Base-by-base conservation (phyloP, 2,888 invertebrate species). In the Drosophila differens region DNA sequence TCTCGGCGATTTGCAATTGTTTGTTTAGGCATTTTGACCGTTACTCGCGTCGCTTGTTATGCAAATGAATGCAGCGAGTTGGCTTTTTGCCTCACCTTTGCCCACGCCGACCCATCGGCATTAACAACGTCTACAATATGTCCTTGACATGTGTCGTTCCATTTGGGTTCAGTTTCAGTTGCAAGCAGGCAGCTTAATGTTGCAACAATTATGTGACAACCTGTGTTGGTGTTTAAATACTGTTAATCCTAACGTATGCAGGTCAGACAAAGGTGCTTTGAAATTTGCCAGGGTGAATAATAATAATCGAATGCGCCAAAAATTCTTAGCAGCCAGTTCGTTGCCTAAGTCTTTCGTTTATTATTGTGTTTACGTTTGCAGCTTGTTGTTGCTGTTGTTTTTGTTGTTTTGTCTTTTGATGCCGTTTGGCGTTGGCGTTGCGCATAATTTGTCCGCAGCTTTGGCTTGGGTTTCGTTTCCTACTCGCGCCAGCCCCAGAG, bases 401-500 rank as follows among this genome's bases (percentile, higher is more conserved):
- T 12, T 44, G 16, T 51, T 51, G 28, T 10, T 28, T 51, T 30
- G 51, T 44, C 25, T 47, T 47, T 25, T 47, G 9, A 47, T 30
- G 57, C 28, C 32, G 32, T 41, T 60, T 52, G 37, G 70, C 69
- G 73, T 80, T 67, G 79, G 74, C 76, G 74, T 74, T 60, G 70
- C 79, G 85, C 74, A 84, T 82, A 84, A 87, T 84, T 83, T 87
- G 87, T 83, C 75, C 68, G 65, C 74, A 64, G 52, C 61, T 70
- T 54, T 66, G 82, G 74, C 72, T 70, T 69, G 54, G 61, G 63
- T 81, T 76, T 76, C 79, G 83, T 80, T 82, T 82, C 81, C 86
- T 85, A 83, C 83, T 86, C 81, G 10, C 33, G 53, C 51, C 69
- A 55, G 73, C 79, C 76, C 65, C 22, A 76, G 35, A 80, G 85